Base-by-base conservation (phyloP, 2,888 invertebrate species). In the Coelogynopora nodosa region DNA sequence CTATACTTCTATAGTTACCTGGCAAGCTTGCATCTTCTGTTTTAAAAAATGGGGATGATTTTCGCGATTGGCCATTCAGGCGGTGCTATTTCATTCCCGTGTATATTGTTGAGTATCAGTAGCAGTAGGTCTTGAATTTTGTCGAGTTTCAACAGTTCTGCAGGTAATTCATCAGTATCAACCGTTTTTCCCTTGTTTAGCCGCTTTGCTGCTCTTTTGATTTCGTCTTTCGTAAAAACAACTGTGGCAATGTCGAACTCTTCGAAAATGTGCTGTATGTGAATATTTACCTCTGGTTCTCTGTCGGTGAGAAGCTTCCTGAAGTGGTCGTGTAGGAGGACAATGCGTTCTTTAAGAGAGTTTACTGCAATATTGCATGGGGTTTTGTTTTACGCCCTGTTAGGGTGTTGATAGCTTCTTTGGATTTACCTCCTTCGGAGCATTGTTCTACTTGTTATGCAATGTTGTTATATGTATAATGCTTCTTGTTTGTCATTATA, bases 71-170 rank as follows among this genome's bases (percentile, higher is more conserved):
- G 74, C 74, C 74, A 74, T 74, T 74, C 74, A 26, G 74, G 74
- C 5, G 74, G 74, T 74, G 74, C 74, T 74, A 74, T 74, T 74
- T 74, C 74, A 74, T 74, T 74, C 18, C 23, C 74, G 74, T 74
- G 74, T 74, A 74, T 74, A 74, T 74, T 74, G 27, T 74, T 74
- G 23, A 74, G 27, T 74, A 74, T 74, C 74, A 2, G 74, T 74
- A 74, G 74, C 74, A 74, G 74, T 74, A 74, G 74, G 74, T 74
- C 74, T 74, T 74, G 74, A 74, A 74, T 74, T 74, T 74, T 74
- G 74, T 74, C 74, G 27, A 74, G 74, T 74, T 74, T 74, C 74
- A 74, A 26, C 74, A 74, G 23, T 74, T 23, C 27, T 74, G 74
- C 74, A 74, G 74, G 74, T 74, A 74, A 74, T 74, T 74, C 27